These are phyloP conservation scores for Helleia helle DNA, from an alignment of 2,888 invertebrate genomes.

Conservation along the genomic window DNA sequence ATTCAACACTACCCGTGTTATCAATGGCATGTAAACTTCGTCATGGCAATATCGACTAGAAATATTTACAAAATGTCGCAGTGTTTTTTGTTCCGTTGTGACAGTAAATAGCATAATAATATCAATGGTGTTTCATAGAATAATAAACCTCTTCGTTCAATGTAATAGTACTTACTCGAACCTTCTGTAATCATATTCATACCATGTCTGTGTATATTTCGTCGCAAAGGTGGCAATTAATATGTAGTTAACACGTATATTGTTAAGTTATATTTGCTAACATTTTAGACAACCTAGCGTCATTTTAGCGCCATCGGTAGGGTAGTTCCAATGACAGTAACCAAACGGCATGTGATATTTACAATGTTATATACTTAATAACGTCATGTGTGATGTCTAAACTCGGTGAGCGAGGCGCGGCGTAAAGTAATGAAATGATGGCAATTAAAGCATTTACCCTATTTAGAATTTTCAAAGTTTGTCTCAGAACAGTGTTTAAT, in stretches of 20 bases:
- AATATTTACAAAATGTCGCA: slow-evolving; percentile 17
- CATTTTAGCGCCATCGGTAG: too few species aligned
- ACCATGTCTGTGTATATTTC: slow-evolving; percentile 59
- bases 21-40: background rate
- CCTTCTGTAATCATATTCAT: slow-evolving; percentile 61
- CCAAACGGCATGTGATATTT: too few species aligned
- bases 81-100: slow-evolving; percentile 28
- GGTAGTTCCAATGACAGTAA: too few species aligned
- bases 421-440: too few species aligned
- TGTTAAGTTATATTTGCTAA: too few species aligned
- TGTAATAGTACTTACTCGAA: slow-evolving; percentile 66
- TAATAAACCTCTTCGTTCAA: slow-evolving; percentile 56
- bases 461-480: too few species aligned
- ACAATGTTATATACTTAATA: too few species aligned
- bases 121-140: slow-evolving; percentile 47
- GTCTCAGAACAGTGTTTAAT: too few species aligned
- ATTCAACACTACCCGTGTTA: slow-evolving; percentile 1
- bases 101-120: slow-evolving; percentile 48
- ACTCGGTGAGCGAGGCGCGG: too few species aligned
- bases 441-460: too few species aligned
- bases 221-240: slow-evolving; percentile 60
- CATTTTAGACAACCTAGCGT: too few species aligned
- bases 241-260: background rate
- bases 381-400: too few species aligned
- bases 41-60: background rate